Evolutionary conservation across 2,113 vertebrate species (phyloP), one percentile per base, ranked within the genome.

Genomic region (Tretioscincus oriximinensis): DNA sequence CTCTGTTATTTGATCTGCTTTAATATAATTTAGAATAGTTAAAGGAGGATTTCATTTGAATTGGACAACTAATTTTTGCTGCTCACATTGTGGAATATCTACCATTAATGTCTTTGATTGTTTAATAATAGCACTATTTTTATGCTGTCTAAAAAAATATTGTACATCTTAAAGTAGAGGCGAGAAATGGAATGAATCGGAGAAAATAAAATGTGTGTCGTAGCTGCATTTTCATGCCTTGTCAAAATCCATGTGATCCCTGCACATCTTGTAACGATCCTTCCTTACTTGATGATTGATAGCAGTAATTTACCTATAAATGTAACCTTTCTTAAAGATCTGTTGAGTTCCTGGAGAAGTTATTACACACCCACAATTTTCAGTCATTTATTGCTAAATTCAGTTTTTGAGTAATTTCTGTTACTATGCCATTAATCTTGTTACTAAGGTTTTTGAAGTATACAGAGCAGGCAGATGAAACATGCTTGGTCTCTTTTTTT

Each of bases 351-450:
- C 11, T 6, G 24, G 20, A 65, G 21, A 76, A 41, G 35, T 35
- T 41, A 47, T 76, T 28, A 47, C 24, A 47, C 7, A 41, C 26
- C 45, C 47, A 31, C 63, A 66, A 22, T 66, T 35, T 22, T 58
- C 54, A 65, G 24, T 35, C 35, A 45, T n/a, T 47, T 35, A 75
- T 6, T 9, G 9, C 22, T 41, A 41, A 14, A 79, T 84, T 86
- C 82, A 90, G 71, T 84, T 65, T 91, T 85, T 82, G 45, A 91
- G 84, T 31, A 86, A 75, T 0, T 31, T 88, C 90, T 90, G 89
- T 92, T 91, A 88, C 91, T 90, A 89, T 0, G 73, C 78, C 80
- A 81, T 86, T 90, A 84, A 79, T 81, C 84, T 90, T 87, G 85
- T 88, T 89, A 29, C 89, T 84, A 12, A 71, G 82, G 88, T 77